Conservation (phyloP, 2,888 invertebrate genomes). For the Apodemia hepburni region DNA sequence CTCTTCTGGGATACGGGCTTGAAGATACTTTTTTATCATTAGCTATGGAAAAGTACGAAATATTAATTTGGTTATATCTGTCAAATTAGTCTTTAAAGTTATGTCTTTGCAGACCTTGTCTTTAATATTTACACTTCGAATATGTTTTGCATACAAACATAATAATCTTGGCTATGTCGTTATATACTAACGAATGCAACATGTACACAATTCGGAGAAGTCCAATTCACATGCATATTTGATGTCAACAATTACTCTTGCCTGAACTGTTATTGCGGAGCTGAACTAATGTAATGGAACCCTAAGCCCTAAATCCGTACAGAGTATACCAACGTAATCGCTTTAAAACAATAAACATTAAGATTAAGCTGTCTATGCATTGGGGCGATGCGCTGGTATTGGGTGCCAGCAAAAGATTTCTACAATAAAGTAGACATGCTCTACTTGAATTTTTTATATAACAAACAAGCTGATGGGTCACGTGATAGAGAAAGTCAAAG, state of each 20-base stretch:
- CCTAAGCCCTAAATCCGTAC: slow-evolving; percentile 19
- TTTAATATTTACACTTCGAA: no score
- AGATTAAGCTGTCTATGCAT: slow-evolving; percentile 24
- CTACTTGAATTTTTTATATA: background rate
- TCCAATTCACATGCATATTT: slow-evolving; percentile 15
- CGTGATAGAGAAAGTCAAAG: no score
- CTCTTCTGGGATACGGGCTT: no score
- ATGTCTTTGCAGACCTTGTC: no score
- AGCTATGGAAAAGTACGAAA: no score
- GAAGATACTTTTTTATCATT: no score
- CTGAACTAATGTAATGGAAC: slow-evolving; percentile 19
- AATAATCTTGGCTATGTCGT: no score
- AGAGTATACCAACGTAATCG: slow-evolving; percentile 17
- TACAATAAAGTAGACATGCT: background rate
- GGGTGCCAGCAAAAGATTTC: background rate
- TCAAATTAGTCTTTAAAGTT: no score
- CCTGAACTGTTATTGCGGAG: slow-evolving; percentile 18
- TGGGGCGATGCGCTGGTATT: slow-evolving; percentile 14
- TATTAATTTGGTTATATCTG: no score
- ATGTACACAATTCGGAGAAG: background rate
- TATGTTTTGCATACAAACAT: no score
- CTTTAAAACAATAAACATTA: slow-evolving; percentile 24
- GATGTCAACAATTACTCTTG: slow-evolving; percentile 25
- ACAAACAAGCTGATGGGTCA: no score
- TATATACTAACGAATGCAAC: no score